Evolutionary conservation across 2,113 vertebrate genomes (phyloP).

Genomic region (Willisornis vidua): DNA sequence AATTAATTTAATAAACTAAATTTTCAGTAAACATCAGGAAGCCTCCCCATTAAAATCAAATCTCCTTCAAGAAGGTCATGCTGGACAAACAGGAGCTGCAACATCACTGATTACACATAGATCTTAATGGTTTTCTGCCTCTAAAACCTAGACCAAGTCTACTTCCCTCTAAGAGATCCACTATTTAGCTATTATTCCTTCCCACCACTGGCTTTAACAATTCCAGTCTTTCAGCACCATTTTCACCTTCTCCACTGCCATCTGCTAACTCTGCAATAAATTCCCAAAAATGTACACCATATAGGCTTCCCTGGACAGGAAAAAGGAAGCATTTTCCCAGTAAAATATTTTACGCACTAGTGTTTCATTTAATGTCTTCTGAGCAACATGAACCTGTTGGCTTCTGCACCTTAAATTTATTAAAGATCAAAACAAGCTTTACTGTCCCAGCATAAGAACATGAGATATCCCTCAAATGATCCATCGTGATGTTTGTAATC

Average conservation of each 20-base stretch:
- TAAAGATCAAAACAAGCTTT: background rate
- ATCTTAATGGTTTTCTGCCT: background rate
- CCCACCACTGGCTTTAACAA: background rate
- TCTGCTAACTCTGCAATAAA: background rate
- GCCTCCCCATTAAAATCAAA: background rate
- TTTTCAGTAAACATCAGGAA: background rate
- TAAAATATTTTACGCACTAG: background rate
- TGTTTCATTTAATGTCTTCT: background rate
- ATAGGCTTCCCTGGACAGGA: background rate
- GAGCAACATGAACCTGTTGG: background rate
- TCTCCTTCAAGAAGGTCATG: background rate
- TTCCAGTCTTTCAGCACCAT: background rate
- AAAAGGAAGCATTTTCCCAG: background rate
- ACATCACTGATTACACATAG: background rate
- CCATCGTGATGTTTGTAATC: background rate
- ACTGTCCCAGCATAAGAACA: background rate
- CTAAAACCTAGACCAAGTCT: background rate
- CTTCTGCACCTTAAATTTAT: background rate
- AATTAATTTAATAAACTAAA: background rate
- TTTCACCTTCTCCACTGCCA: background rate
- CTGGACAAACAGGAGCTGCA: background rate
- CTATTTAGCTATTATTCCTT: background rate
- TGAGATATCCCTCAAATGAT: background rate
- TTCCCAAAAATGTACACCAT: background rate
- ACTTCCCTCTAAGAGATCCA: background rate